These are phyloP conservation scores for Solea solea DNA, from an alignment of 2,113 vertebrate species.

Conservation along the genomic window DNA sequence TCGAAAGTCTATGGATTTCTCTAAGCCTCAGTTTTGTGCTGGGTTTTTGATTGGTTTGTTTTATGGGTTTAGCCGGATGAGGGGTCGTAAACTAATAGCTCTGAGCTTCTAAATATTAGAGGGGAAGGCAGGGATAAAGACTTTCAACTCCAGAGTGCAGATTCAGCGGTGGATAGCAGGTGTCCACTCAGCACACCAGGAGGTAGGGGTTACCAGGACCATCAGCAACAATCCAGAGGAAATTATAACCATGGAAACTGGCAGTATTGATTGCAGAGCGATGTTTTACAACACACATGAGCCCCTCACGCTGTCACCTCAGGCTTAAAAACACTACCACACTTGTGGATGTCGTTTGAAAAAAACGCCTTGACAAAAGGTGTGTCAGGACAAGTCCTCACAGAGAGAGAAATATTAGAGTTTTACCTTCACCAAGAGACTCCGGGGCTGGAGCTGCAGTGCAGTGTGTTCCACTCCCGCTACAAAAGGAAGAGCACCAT, in stretches of 20 bases:
- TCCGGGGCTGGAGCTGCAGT: constrained; percentile 10
- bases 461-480: constrained; percentile 11
- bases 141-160: constrained; percentile 54
- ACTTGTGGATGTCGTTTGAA: background rate
- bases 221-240: constrained; percentile 27
- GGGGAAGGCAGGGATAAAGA: constrained; percentile 52
- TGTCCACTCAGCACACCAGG: constrained; percentile 59
- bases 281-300: background rate
- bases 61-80: constrained; percentile 63
- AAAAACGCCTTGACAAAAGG: background rate
- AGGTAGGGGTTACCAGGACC: constrained; percentile 12
- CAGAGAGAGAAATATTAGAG: background rate
- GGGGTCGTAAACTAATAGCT: constrained; percentile 61
- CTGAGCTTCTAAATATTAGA: constrained; percentile 65
- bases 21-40: constrained; percentile 53
- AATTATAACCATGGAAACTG: constrained; percentile 32
- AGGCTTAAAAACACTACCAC: constrained; percentile 1
- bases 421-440: constrained; percentile 13
- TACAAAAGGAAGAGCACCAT: constrained; percentile 28
- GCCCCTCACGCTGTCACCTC: background rate
- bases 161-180: constrained; percentile 57
- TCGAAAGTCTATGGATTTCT: constrained; percentile 67
- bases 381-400: background rate
- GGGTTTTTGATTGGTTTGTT: constrained; percentile 70
- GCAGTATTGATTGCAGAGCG: constrained; percentile 20